Evolutionary conservation across 1,140 invertebrate species (phyloP).

Genomic region (Adelges cooleyi): DNA sequence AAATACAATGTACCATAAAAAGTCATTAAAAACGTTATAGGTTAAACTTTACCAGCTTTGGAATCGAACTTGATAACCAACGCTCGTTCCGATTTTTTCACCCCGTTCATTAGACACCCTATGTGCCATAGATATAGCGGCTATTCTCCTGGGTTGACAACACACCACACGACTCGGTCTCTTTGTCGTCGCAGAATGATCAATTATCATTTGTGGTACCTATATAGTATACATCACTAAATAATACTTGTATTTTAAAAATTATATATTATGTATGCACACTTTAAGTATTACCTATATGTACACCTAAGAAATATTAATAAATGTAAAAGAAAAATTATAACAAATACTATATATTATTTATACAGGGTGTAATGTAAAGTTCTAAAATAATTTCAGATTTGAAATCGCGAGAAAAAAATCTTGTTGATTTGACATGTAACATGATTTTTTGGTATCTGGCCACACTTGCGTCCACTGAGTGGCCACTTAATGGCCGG

Average conservation of each 20-base stretch:
- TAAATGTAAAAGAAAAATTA: too few relatives aligned
- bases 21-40: neutral
- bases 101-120: slow-evolving; percentile 72
- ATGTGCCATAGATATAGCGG: slow-evolving; percentile 74
- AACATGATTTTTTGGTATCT: too few relatives aligned
- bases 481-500: too few relatives aligned
- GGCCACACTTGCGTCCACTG: too few relatives aligned
- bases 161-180: slow-evolving; percentile 75
- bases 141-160: slow-evolving; percentile 82
- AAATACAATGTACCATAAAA: neutral
- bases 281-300: too few relatives aligned
- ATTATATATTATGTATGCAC: too few relatives aligned
- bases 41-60: slow-evolving; percentile 46
- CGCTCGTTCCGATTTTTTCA: slow-evolving; percentile 71
- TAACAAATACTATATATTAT: too few relatives aligned
- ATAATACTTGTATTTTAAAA: slow-evolving; percentile 9
- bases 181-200: slow-evolving; percentile 51
- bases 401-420: too few relatives aligned
- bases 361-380: too few relatives aligned
- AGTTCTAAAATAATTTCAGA: too few relatives aligned
- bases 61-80: slow-evolving; percentile 88
- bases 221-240: slow-evolving; percentile 33
- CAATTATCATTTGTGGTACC: slow-evolving; percentile 80
- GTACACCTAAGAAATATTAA: too few relatives aligned
- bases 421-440: too few relatives aligned